Base-by-base conservation (phyloP, 2,113 vertebrate genomes). In the Thomomys bottae region DNA sequence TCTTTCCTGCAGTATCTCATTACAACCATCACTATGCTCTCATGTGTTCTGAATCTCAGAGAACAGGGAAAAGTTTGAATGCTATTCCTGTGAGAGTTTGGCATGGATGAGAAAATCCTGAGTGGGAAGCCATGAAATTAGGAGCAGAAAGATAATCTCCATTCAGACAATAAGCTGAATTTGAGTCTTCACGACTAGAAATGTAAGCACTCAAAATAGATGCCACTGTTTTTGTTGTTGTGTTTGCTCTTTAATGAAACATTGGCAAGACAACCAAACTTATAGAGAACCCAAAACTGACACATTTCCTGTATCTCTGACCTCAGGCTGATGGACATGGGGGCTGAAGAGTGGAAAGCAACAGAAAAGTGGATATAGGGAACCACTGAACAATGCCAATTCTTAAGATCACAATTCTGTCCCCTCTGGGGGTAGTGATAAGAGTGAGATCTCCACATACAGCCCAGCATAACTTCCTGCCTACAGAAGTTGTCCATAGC, bases 161-260 rank as follows among this genome's bases (percentile, higher is more conserved):
- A 40, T 6, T 72, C 38, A 72, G 23, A n/a, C 38, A 73, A 12
- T 30, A 73, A 76, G 30, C 42, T 49, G 36, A 12, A 8, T 45
- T 49, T 78, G n/a, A 23, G 8, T 87, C 45, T 82, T 18, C n/a
- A 20, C 8, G 7, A 66, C 20, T 34, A 45, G 78, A 81, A 64
- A 81, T 40, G 21, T 42, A 88, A 90, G 57, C 45, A 32, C 24
- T 11, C 57, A n/a, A 79, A 78, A n/a, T 1, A 34, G 59, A 75
- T 42, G n/a, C 34, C 64, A 38, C 2, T 38, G 3, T 7, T 86
- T 83, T 61, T 78, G 26, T 49, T 89, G 28, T 14, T 73, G 18
- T 45, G 40, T 83, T 59, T 88, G 63, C 38, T 87, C 75, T 87
- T 84, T 34, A 87, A 70, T 83, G 49, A 79, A 80, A 36, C 54